These are phyloP conservation scores for Neoascia interrupta DNA, from an alignment of 2,888 invertebrate genomes.

Conservation along the genomic window DNA sequence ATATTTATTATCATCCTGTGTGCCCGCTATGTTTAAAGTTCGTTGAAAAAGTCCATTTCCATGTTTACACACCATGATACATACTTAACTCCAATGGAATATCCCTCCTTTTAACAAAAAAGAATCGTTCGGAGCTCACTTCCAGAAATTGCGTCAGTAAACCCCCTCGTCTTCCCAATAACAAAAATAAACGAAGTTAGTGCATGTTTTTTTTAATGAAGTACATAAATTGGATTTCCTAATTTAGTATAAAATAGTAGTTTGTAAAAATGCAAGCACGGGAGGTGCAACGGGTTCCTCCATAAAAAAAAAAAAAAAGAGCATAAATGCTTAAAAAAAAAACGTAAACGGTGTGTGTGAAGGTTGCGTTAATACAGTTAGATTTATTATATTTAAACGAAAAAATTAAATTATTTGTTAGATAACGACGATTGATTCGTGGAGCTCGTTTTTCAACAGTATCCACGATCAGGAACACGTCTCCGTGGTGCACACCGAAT, in stretches of 20 bases:
- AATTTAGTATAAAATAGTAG: slow-evolving; percentile 38
- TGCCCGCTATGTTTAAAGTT: too few species aligned
- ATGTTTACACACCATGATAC: too few species aligned
- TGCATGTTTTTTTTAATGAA: not conserved
- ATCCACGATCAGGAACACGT: slow-evolving; percentile 91
- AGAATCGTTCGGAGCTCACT: too few species aligned
- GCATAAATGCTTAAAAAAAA: slow-evolving; percentile 36
- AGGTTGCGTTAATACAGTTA: slow-evolving; percentile 58
- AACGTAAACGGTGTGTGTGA: slow-evolving; percentile 24
- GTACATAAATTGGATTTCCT: slow-evolving; percentile 30
- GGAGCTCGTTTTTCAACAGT: slow-evolving; percentile 74
- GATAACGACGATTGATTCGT: slow-evolving; percentile 38
- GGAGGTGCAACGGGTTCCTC: not conserved
- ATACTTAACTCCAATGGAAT: too few species aligned
- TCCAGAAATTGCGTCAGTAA: too few species aligned
- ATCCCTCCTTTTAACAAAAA: too few species aligned
- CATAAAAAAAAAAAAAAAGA: slow-evolving; percentile 1
- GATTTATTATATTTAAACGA: slow-evolving; percentile 48
- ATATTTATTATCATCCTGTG: too few species aligned
- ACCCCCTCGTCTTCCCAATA: too few species aligned
- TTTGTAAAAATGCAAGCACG: slow-evolving; percentile 2
- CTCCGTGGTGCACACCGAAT: slow-evolving; percentile 94
- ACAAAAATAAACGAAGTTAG: too few species aligned
- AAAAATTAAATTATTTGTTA: slow-evolving; percentile 47
- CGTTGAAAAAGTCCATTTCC: too few species aligned